A percentile compares a stretch with the other conserved stretches of the same genome.
Conservation (phyloP, 2,888 invertebrate species). For the Melanostoma scalare region DNA sequence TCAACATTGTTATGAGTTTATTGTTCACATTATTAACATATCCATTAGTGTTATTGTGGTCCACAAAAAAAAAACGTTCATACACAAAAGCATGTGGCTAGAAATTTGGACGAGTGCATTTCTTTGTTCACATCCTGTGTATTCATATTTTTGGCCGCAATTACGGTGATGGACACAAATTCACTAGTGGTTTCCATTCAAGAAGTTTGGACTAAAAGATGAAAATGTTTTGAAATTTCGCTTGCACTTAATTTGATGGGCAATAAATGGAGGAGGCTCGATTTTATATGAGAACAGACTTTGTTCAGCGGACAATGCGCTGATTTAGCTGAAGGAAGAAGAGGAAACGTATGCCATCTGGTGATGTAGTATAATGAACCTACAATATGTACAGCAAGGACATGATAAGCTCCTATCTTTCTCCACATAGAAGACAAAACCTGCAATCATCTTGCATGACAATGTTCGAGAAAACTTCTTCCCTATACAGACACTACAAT, state of each 20-base stretch:
- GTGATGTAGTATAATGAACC: too few species aligned
- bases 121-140: background rate
- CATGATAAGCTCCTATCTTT: too few species aligned
- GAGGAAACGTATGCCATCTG: background rate
- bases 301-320: conserved; percentile 31
- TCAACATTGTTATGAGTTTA: conserved; percentile 45
- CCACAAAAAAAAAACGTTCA: conserved; percentile 2
- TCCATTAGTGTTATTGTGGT: conserved; percentile 69
- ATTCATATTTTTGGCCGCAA: conserved; percentile 56
- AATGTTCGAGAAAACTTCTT: too few species aligned
- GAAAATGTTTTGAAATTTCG: conserved; percentile 11
- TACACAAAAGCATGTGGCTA: conserved; percentile 21
- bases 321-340: background rate
- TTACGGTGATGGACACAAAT: conserved; percentile 45
- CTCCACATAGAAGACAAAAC: too few species aligned
- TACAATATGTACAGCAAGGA: too few species aligned
- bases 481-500: too few species aligned
- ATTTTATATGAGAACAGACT: background rate
- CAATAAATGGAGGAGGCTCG: background rate
- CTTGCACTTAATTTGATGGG: conserved; percentile 14
- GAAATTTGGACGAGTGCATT: conserved; percentile 15
- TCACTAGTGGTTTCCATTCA: conserved; percentile 21
- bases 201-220: conserved; percentile 27
- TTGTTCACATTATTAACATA: conserved; percentile 65
- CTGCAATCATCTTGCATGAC: too few species aligned